Base-by-base conservation (phyloP, 30 jellyfish, hydroid and myxozoan genomes). In the Morbakka virulenta region DNA sequence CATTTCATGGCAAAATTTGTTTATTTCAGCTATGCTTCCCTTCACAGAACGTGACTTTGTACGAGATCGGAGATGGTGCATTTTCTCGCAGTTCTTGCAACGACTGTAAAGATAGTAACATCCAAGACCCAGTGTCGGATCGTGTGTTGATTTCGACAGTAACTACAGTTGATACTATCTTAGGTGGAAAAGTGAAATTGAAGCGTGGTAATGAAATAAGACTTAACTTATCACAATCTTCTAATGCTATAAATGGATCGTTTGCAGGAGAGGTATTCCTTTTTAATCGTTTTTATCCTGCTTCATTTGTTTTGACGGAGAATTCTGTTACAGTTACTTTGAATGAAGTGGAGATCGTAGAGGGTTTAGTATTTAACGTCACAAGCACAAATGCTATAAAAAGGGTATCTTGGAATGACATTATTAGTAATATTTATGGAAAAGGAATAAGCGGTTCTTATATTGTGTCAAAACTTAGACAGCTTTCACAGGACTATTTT, bases 11-110 rank as follows among this genome's bases (percentile, higher is more conserved):
- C 3, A 79, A 66, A 26, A 32, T 79, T 11, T 79, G 89, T 35
- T 79, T 79, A 67, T 68, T 49, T 11, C 67, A 75, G 13, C 49
- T 79, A 14, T 79, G 89, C 34, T 79, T 79, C 50, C 66, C 53
- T 28, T 49, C 50, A 20, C 25, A 65, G 28, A 65, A 29, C 1
- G 82, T 66, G 28, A 35, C 64, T n/a, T 30, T 79, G 9, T 13
- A 79, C 13, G 89, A 79, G 27, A 11, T 68, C n/a, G n/a, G n/a
- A 3, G n/a, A 68, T 1, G 80, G 3, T 30, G 80, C n/a, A n/a
- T n/a, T n/a, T n/a, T n/a, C n/a, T n/a, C n/a, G n/a, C n/a, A n/a
- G n/a, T n/a, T n/a, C n/a, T n/a, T n/a, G n/a, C n/a, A n/a, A n/a
- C 13, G 72, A 33, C 4, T 13, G 2, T 26, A 32, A 47, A 34